Evolutionary conservation across 2,888 invertebrate species (phyloP), one percentile per base, ranked within the genome.

Genomic region (Orgyia antiqua): DNA sequence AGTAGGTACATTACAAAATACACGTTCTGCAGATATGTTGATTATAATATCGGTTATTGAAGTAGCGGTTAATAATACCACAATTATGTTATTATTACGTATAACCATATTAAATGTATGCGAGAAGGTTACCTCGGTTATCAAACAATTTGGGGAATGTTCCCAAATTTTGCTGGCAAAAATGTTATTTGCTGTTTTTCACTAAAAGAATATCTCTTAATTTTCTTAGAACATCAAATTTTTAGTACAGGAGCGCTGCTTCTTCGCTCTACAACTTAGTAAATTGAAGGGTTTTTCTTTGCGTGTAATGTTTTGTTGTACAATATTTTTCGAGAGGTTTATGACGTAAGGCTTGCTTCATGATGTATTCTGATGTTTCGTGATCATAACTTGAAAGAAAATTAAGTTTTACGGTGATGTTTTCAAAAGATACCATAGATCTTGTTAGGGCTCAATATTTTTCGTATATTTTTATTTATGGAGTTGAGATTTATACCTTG

Each of bases 171-270:
- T 9, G 12, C 3, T 13, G 11, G 11, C 11, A 15, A 29, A 21
- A 28, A 1, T 17, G 24, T 29, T 15, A n/a, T 11, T 11, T 11
- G 12, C 17, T 17, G 6, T 24, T n/a, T 26, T 29, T 29, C 10
- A 15, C 3, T 5, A 5, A 28, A 20, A 20, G 13, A 28, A 38
- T 24, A 31, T 24, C 7, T 32, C 27, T 31, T 30, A 27, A 32
- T 42, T 36, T 42, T 42, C 25, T 36, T 36, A 35, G 34, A 36
- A 36, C 38, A 42, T 40, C 42, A 31, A 29, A 29, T 24, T 29
- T n/a, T 29, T 23, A 24, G 24, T 29, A 10, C 24, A 15, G 13
- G 13, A 29, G 10, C 29, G 2, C 21, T 17, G 20, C 20, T 9
- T 20, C 20, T 2, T 15, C 13, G 17, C 23, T 6, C 17, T 15